Evolutionary conservation across 1,140 invertebrate genomes (phyloP), one percentile per base, ranked within the genome.

Genomic region (Drosophila suzukii): DNA sequence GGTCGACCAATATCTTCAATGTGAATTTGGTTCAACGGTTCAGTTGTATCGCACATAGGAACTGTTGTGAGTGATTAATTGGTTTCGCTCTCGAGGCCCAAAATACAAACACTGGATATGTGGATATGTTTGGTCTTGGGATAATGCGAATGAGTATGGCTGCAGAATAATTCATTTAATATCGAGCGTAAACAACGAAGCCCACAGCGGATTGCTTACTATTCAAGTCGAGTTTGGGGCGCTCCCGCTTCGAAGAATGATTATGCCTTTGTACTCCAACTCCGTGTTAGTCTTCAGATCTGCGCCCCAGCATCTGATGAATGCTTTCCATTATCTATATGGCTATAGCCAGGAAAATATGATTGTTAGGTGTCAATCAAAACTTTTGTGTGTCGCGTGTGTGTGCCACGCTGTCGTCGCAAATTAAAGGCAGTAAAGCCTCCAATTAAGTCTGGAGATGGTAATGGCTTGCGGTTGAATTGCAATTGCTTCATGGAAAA

Each of bases 321-420:
- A 61, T 62, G 55, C 62, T 81, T 78, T 74, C 58, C 67, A 81
- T 81, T 75, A 65, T 74, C 65, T 56, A 60, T 56, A 65, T 44
- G 43, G 50, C 43, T 56, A 75, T 51, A 43, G 50, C 43, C 36
- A 41, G 50, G 41, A 78, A 72, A 63, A 78, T 81, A 77, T 73
- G 61, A 77, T 76, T 81, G 82, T 88, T 75, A 75, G 75, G 82
- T 85, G 82, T 85, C 82, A 85, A 85, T 85, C 83, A 85, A 78
- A 73, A 57, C 41, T 65, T 41, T 68, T 43, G 59, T 50, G 65
- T 77, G 75, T 68, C 83, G 60, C 75, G 74, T 73, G 70, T 78
- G 65, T 68, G 49, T 30, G 66, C 61, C 50, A n/a, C 56, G 63
- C 75, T 80, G 77, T 71, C 75, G 59, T 67, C 72, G 78, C 82